phyloP scores from a whole-genome alignment of 1,140 invertebrate genomes.

The Microplitis mediator region DNA sequence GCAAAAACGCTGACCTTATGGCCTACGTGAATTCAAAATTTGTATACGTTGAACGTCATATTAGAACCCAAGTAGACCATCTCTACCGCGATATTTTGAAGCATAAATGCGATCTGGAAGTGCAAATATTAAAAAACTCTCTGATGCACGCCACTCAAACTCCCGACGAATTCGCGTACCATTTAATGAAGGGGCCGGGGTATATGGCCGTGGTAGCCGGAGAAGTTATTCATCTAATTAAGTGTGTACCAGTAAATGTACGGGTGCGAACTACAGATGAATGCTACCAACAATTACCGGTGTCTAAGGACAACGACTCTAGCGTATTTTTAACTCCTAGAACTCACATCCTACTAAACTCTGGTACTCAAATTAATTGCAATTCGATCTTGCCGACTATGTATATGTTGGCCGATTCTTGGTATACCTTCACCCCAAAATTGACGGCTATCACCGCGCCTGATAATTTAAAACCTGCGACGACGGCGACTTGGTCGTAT shows the following conservation, averaged over 20 bases:
- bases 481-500: constrained; percentile 11
- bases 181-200: constrained; percentile 27
- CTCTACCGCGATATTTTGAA: no score
- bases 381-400: background rate
- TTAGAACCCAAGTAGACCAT: constrained; percentile 12
- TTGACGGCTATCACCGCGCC: background rate
- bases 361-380: constrained; percentile 10
- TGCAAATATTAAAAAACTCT: constrained; percentile 20
- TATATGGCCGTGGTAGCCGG: constrained; percentile 26
- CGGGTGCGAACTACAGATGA: background rate
- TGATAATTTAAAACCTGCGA: background rate
- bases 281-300: constrained; percentile 1
- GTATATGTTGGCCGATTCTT: background rate
- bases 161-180: constrained; percentile 32
- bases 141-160: constrained; percentile 12
- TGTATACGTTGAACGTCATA: constrained; percentile 27
- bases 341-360: constrained; percentile 8
- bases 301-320: background rate
- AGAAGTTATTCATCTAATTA: constrained; percentile 26
- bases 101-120: constrained; percentile 29
- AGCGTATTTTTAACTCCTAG: background rate
- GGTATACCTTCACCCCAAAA: constrained; percentile 1
- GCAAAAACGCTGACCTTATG: background rate
- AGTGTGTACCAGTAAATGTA: constrained; percentile 6
- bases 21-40: constrained; percentile 34